Conservation (phyloP, 2,888 invertebrate species). For the Caenorhabditis sp. region DNA sequence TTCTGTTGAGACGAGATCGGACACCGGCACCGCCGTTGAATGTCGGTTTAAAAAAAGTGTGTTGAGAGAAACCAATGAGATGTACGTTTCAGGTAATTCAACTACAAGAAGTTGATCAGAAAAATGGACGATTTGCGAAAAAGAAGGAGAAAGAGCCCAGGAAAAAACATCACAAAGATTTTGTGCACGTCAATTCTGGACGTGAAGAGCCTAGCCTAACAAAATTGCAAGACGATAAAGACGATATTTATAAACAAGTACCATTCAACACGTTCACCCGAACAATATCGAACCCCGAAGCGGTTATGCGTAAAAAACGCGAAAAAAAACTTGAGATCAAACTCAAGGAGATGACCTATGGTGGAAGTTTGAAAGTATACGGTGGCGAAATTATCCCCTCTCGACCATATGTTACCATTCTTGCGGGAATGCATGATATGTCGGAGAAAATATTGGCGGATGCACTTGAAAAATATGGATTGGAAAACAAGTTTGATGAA, state of each 20-base stretch:
- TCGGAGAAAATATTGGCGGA: constrained; percentile 91
- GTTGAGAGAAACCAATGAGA: background rate
- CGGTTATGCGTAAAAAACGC: constrained; percentile 92
- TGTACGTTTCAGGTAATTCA: constrained; percentile 17
- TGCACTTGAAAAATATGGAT: constrained; percentile 95
- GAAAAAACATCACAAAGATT: constrained; percentile 75
- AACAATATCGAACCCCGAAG: constrained; percentile 98
- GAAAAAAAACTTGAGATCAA: constrained; percentile 96
- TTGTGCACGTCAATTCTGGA: constrained; percentile 53
- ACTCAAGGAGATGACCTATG: constrained; percentile 76
- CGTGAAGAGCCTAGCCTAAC: constrained; percentile 35
- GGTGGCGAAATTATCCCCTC: constrained; percentile 94
- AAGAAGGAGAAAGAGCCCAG: constrained; percentile 91
- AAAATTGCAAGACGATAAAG: constrained; percentile 11
- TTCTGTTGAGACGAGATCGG: constrained; percentile 79
- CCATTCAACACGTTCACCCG: constrained; percentile 96
- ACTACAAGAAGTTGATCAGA: constrained; percentile 74
- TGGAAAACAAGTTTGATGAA: constrained; percentile 85
- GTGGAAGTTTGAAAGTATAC: constrained; percentile 80
- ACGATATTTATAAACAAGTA: constrained; percentile 73
- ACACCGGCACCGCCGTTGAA: constrained; percentile 41
- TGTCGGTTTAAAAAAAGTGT: constrained; percentile 20
- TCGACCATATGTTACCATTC: constrained; percentile 90
- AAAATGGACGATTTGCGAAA: constrained; percentile 80
- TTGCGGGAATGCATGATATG: constrained; percentile 89